Evolutionary conservation across 23 tunicate genomes (phyloP).

Genomic region (Aplidium turbinatum): DNA sequence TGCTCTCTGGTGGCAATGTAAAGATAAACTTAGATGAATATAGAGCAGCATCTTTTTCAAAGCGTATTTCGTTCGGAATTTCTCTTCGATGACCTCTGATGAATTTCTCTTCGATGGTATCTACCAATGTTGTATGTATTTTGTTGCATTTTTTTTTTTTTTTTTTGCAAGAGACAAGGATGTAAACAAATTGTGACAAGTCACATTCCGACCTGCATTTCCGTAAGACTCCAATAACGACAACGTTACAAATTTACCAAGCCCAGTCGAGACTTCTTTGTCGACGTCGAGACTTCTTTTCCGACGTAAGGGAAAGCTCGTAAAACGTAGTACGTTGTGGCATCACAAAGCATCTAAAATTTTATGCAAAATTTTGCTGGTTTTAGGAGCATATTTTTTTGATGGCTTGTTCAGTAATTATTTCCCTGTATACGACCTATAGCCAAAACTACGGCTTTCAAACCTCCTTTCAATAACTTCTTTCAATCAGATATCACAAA

Average conservation of each 20-base stretch:
- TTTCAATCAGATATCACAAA: too few species aligned
- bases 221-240: conserved; percentile 12
- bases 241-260: conserved; percentile 7
- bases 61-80: conserved; percentile 28
- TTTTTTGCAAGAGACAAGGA: too few species aligned
- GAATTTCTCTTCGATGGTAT: too few species aligned
- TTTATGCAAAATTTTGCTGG: neutral
- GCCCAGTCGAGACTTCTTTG: neutral
- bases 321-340: neutral
- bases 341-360: neutral
- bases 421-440: too few species aligned
- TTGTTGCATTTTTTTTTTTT: too few species aligned
- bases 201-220: conserved; percentile 26
- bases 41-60: conserved; percentile 38
- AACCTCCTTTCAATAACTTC: too few species aligned
- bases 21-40: conserved; percentile 29
- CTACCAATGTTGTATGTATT: too few species aligned
- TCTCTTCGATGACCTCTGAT: conserved; percentile 29
- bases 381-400: neutral
- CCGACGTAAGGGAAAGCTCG: conserved; percentile 4
- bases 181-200: too few species aligned
- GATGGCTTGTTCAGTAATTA: conserved; percentile 17
- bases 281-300: too few species aligned
- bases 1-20: conserved; percentile 39
- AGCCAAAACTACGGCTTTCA: too few species aligned